Evolutionary conservation across 1,140 invertebrate species (phyloP).

Genomic region (Hestina assimilis): DNA sequence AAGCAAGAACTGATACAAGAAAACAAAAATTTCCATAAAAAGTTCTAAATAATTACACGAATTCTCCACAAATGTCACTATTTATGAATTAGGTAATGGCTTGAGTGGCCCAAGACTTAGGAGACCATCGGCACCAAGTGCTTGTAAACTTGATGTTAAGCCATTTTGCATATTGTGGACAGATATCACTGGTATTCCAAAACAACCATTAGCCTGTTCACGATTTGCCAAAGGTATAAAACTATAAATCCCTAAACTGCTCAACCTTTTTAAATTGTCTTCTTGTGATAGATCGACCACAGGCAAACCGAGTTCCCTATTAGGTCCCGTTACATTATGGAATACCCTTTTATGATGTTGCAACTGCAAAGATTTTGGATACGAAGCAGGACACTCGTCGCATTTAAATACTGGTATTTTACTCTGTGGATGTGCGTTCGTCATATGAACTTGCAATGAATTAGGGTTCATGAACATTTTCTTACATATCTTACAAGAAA

Average conservation of each 20-base stretch:
- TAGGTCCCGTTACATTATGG: constrained; percentile 79
- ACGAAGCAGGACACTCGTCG: constrained; percentile 84
- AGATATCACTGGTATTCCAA: constrained; percentile 86
- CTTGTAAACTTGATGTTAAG: constrained; percentile 79
- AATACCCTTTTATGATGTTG: constrained; percentile 84
- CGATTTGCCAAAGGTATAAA: constrained; percentile 85
- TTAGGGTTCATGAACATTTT: constrained; percentile 70
- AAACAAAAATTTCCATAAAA: neutral
- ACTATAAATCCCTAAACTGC: constrained; percentile 84
- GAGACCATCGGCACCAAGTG: constrained; percentile 83
- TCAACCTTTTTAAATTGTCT: constrained; percentile 81
- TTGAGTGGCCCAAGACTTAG: constrained; percentile 85
- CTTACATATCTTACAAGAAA: constrained; percentile 65
- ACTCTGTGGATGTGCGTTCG: constrained; percentile 59
- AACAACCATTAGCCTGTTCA: constrained; percentile 81
- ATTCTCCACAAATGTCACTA: neutral
- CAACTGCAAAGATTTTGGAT: constrained; percentile 82
- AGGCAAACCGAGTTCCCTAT: constrained; percentile 83
- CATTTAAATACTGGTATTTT: constrained; percentile 80
- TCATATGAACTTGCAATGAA: constrained; percentile 64
- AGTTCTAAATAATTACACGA: neutral
- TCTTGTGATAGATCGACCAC: constrained; percentile 85
- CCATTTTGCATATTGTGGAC: constrained; percentile 82
- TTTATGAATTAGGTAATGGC: constrained; percentile 76
- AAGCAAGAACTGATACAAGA: neutral